Evolutionary conservation across 23 tunicate species (phyloP).

Genomic region (Trididemnum clinides): DNA sequence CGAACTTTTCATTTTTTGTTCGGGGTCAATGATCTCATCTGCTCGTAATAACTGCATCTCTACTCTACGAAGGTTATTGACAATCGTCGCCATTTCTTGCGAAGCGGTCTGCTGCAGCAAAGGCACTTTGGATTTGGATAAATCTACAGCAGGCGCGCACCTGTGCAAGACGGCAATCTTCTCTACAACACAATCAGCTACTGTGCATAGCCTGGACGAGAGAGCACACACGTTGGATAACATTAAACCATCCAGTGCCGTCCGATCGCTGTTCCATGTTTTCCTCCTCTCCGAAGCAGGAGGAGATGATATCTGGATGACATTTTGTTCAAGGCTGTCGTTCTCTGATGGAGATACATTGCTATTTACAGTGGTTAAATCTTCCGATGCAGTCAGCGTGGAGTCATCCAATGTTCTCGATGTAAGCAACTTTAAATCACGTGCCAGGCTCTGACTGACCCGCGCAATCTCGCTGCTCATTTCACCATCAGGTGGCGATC

Average conservation of each 20-base stretch:
- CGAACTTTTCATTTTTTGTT: conserved; percentile 39
- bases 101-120: conserved; percentile 84
- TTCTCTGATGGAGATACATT: conserved; percentile 42
- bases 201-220: conserved; percentile 54
- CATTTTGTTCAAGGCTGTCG: conserved; percentile 59
- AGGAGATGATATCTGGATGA: conserved; percentile 22
- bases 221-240: conserved; percentile 87
- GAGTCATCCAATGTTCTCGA: conserved; percentile 58
- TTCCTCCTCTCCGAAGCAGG: conserved; percentile 45
- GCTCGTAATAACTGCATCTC: conserved; percentile 75
- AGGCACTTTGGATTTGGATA: conserved; percentile 71
- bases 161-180: conserved; percentile 65
- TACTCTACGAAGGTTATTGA: conserved; percentile 79
- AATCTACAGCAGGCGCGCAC: conserved; percentile 50
- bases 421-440: conserved; percentile 59
- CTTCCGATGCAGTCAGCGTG: conserved; percentile 32
- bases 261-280: conserved; percentile 65
- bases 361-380: not conserved
- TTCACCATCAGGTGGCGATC: conserved; percentile 94
- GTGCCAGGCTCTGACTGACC: conserved; percentile 75
- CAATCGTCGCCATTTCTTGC: conserved; percentile 90
- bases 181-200: conserved; percentile 51
- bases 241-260: conserved; percentile 74
- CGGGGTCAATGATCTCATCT: conserved; percentile 65
- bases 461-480: conserved; percentile 80